phyloP scores from a whole-genome alignment of 2,888 invertebrate genomes.

The Rotaria socialis region DNA sequence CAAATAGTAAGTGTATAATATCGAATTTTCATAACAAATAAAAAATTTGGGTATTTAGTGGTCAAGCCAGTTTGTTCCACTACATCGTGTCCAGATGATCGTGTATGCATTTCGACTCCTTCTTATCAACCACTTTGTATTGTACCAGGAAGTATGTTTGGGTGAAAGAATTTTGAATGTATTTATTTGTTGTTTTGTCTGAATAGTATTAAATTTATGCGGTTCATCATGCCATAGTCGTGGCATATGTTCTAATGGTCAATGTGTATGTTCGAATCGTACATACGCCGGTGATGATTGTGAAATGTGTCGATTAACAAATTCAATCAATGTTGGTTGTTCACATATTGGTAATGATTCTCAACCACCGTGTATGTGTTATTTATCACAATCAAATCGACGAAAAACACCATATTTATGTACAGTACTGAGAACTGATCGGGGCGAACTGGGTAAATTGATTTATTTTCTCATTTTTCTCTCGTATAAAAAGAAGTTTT shows the following conservation, averaged over 20 bases:
- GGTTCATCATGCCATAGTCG: conserved; percentile 28
- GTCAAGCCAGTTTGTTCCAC: background rate
- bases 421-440: background rate
- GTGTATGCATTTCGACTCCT: conserved; percentile 4
- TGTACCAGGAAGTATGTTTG: background rate
- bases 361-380: background rate
- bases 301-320: conserved; percentile 8
- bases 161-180: no score
- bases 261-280: conserved; percentile 16
- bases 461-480: background rate
- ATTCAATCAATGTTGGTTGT: conserved; percentile 10
- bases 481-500: no score
- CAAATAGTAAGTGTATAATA: background rate
- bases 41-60: background rate
- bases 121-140: background rate
- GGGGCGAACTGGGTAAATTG: background rate
- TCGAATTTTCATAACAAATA: no score
- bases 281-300: background rate
- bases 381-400: background rate
- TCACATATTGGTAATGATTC: background rate
- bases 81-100: background rate
- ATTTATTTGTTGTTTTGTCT: background rate
- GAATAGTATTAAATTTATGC: background rate
- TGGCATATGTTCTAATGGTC: conserved; percentile 30
- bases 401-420: conserved; percentile 19